Percentiles rank a stretch among this genome's conserved stretches.
Evolutionary conservation across 1,140 invertebrate species (phyloP).

Genomic region (Bemisia tabaci): DNA sequence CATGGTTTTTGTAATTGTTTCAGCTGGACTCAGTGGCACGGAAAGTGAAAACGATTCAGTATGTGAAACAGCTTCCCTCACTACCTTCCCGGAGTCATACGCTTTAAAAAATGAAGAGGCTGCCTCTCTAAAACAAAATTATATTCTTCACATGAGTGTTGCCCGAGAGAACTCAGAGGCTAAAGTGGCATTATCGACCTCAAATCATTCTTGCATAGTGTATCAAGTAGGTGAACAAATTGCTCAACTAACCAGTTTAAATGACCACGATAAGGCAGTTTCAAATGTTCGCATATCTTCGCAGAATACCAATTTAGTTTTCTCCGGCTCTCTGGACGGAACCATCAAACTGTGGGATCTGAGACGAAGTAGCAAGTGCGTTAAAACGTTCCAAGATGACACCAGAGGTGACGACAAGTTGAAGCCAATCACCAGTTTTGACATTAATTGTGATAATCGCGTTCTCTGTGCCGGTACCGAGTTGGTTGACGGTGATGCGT

Average conservation of each 20-base stretch:
- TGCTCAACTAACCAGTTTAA: constrained; percentile 26
- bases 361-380: constrained; percentile 37
- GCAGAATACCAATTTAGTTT: constrained; percentile 43
- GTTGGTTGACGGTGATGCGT: constrained; percentile 50
- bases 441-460: constrained; percentile 54
- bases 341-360: constrained; percentile 48
- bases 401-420: constrained; percentile 24
- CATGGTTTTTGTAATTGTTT: too few species aligned
- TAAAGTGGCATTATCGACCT: constrained; percentile 28
- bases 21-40: background rate
- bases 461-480: constrained; percentile 65
- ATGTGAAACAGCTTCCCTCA: background rate
- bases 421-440: constrained; percentile 54
- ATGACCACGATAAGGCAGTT: constrained; percentile 35
- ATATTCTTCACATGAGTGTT: constrained; percentile 1
- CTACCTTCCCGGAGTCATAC: background rate
- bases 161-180: background rate
- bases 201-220: constrained; percentile 30
- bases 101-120: constrained; percentile 4
- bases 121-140: background rate
- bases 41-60: constrained; percentile 5
- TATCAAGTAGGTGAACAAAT: constrained; percentile 31
- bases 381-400: constrained; percentile 43
- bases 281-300: constrained; percentile 45
- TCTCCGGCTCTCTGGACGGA: constrained; percentile 42